Evolutionary conservation across 2,113 vertebrate species (phyloP), one percentile per base, ranked within the genome.

Genomic region (Dinomys branickii): DNA sequence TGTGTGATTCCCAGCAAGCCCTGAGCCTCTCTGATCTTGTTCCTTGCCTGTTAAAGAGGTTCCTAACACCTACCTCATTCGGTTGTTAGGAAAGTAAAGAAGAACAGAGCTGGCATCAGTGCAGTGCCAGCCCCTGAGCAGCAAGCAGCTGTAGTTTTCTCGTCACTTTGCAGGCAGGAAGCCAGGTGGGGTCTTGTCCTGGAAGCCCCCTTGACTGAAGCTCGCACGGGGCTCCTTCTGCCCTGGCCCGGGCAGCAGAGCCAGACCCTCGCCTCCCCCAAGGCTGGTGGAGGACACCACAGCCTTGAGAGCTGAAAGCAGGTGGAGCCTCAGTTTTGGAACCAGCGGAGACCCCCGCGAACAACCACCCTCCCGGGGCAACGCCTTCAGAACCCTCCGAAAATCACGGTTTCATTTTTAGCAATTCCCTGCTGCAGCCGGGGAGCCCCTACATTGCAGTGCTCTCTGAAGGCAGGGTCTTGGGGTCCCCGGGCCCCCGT

Each of bases 371-470:
- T 85, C 61, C 35, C 28, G 38, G 71, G 69, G 89, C 75, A 90
- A 93, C 90, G 54, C 93, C 94, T 85, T 92, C 41, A 61, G 81
- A 95, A 52, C 95, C 56, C 44, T 93, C 94, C 11, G 69, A 96
- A 97, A 97, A 78, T 92, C 63, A 71, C 54, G 83, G 94, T 98
- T 96, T 97, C 96, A 24, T 33, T 98, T 95, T 98, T 78, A 97
- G 92, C 91, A 97, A 97, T 69, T 56, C 89, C 85, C 58, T 22
- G 26, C 30, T 0, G 3, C 38, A 16, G 92, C 4, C 3, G 5
- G 61, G 90, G 85, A 92, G 58, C 80, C 77, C 91, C 85, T 41
- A 8, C 17, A 8, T 1, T 6, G 1, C 30, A 14, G 16, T 8
- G 24, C 41, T 78, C 88, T 61, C 61, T 5, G 1, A 52, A 75